Percentiles rank a stretch among this genome's conserved stretches.
phyloP scores from a whole-genome alignment of 2,113 vertebrate genomes.

The Xenotilapia caudafasciata region DNA sequence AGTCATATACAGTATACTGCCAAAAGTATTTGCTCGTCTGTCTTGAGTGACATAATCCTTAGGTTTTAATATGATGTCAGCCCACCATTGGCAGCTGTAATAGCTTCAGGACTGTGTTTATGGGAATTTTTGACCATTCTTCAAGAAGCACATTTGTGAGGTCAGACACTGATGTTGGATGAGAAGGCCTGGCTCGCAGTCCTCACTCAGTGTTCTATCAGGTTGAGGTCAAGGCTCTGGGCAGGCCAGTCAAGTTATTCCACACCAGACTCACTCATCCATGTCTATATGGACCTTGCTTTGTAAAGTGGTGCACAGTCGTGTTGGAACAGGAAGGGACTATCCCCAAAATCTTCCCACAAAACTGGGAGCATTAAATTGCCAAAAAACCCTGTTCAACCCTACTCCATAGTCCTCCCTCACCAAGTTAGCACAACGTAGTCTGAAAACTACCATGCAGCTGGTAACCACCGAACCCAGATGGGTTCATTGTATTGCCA shows the following conservation, averaged over 20 bases:
- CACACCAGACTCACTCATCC: background rate
- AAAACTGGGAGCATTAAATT: background rate
- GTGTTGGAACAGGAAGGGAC: background rate
- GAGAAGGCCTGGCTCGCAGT: background rate
- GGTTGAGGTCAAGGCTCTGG: background rate
- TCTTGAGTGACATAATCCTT: background rate
- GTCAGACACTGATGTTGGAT: background rate
- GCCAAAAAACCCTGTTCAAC: background rate
- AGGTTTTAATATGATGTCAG: background rate
- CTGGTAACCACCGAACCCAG: background rate
- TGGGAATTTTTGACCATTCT: background rate
- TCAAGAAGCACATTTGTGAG: background rate
- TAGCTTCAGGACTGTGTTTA: background rate
- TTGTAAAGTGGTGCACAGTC: background rate
- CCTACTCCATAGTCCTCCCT: background rate
- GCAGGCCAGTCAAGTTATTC: background rate
- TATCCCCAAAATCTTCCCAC: background rate
- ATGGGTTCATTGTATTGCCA: background rate
- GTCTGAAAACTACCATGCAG: background rate
- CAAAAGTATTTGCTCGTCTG: background rate
- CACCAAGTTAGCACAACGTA: background rate
- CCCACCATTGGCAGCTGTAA: background rate
- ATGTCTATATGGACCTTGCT: background rate
- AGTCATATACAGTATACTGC: background rate
- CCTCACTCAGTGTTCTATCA: background rate